Conservation (phyloP, 2,888 invertebrate genomes). For the Proisotoma minuta region DNA sequence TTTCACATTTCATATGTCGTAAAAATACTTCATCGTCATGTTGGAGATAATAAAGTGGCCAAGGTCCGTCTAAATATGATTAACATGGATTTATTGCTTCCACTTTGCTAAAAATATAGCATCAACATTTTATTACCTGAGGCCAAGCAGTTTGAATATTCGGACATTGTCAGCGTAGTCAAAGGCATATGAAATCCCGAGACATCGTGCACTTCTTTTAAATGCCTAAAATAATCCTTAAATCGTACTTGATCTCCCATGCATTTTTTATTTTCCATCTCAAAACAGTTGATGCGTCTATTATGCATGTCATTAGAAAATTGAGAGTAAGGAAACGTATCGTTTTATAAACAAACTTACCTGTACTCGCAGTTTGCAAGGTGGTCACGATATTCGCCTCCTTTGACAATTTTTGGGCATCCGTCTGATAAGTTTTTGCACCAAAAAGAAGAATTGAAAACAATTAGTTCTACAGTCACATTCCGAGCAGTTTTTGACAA, state of each 20-base stretch:
- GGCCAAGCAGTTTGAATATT: conserved; percentile 35
- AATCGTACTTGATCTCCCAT: conserved; percentile 30
- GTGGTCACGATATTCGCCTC: conserved; percentile 34
- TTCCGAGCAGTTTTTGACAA: conserved; percentile 30
- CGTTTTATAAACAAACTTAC: conserved; percentile 9
- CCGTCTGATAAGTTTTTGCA: conserved; percentile 39
- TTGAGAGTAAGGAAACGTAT: neutral
- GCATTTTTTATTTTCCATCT: conserved; percentile 31
- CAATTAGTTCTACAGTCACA: conserved; percentile 37
- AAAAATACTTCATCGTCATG: conserved; percentile 36
- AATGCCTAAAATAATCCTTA: conserved; percentile 37
- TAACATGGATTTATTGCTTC: neutral
- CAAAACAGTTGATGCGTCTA: conserved; percentile 33
- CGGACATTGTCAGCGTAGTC: conserved; percentile 34
- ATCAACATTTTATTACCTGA: conserved; percentile 16
- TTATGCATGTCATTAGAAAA: too few species aligned
- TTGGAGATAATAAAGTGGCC: conserved; percentile 38
- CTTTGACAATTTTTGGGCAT: conserved; percentile 37
- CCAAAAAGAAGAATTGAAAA: conserved; percentile 40
- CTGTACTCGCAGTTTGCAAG: conserved; percentile 34
- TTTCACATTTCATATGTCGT: conserved; percentile 36
- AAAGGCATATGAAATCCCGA: conserved; percentile 31
- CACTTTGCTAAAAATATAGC: neutral
- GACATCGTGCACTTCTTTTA: conserved; percentile 37
- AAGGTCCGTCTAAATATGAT: conserved; percentile 34